Base-by-base conservation (phyloP, 2,888 invertebrate species). In the Caenorhabditis sp. region DNA sequence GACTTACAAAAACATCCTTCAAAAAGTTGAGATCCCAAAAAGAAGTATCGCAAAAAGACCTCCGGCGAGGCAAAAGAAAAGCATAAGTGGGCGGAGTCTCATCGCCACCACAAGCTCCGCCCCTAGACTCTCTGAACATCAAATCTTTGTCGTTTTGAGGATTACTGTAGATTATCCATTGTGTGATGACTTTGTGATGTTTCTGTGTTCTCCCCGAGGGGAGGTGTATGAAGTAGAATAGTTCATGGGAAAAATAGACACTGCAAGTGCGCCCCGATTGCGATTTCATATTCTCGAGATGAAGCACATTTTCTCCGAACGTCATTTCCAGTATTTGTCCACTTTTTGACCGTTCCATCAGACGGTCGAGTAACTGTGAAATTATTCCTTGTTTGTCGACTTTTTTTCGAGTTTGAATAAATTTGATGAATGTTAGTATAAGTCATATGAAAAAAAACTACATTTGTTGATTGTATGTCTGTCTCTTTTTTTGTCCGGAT, bases 1-100 rank as follows among this genome's bases (percentile, higher is more conserved):
- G 35, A 58, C 2, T 61, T 22, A 8, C 61, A 66, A 68, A 54
- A 68, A 22, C 12, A 51, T 26, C 19, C 19, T 31, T 14, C 28
- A 66, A 68, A 68, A 54, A 44, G 22, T 28, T 26, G 16, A 28
- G 16, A 16, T 2, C 7, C 28, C 22, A 54, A 24, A 38, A 68
- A 68, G 68, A 68, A 68, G 24, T 54, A 35, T 22, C 26, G 22
- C 58, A 70, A 58, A 70, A 70, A 70, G 58, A 70, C 35, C 54
- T 47, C 26, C 22, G 54, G 54, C 58, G 58, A 70, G 26, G 49
- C 10, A 72, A 54, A 70, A 70, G 58, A 47, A 19, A 72, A 59
- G 68, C 54, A 68, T 61, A 63, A 63, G 75, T 66, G 66, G 75
- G 66, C 54, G 64, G 75, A 63, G 73, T 35, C 44, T 26, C n/a